These are phyloP conservation scores for Machimus atricapillus DNA, from an alignment of 2,888 invertebrate genomes.

Conservation along the genomic window DNA sequence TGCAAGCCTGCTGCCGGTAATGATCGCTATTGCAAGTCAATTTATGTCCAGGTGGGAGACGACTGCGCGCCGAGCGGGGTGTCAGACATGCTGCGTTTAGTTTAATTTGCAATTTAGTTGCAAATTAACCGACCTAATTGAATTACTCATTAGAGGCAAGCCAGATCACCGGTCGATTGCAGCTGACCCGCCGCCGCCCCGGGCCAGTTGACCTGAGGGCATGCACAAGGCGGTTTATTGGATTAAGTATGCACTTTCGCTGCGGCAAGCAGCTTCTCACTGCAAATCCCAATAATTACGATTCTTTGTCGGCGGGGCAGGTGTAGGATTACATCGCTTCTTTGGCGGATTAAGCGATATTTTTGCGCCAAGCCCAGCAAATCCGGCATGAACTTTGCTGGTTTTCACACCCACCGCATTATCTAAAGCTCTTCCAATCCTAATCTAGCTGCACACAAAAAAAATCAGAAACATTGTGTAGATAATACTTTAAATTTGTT, in stretches of 20 bases:
- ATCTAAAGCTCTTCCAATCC: background rate
- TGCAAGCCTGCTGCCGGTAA: background rate
- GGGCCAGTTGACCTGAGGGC: background rate
- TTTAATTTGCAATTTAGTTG: background rate
- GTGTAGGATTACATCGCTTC: background rate
- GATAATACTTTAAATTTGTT: no score
- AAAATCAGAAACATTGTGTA: no score
- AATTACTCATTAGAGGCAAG: background rate
- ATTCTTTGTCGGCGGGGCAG: background rate
- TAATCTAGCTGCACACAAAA: background rate
- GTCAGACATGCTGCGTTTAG: background rate
- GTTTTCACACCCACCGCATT: background rate
- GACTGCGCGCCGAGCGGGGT: background rate
- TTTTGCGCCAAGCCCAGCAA: background rate
- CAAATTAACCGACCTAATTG: slow-evolving; percentile 4
- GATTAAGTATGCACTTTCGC: background rate
- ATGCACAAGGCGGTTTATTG: background rate
- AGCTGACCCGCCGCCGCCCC: background rate
- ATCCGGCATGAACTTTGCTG: background rate
- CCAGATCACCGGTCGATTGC: background rate
- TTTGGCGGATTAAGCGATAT: background rate
- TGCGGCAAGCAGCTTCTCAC: background rate
- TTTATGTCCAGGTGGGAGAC: background rate
- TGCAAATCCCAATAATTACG: background rate
- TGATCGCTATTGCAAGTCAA: background rate